Conservation (phyloP, 2,888 invertebrate genomes). For the Hydroisotoma schaefferi region DNA sequence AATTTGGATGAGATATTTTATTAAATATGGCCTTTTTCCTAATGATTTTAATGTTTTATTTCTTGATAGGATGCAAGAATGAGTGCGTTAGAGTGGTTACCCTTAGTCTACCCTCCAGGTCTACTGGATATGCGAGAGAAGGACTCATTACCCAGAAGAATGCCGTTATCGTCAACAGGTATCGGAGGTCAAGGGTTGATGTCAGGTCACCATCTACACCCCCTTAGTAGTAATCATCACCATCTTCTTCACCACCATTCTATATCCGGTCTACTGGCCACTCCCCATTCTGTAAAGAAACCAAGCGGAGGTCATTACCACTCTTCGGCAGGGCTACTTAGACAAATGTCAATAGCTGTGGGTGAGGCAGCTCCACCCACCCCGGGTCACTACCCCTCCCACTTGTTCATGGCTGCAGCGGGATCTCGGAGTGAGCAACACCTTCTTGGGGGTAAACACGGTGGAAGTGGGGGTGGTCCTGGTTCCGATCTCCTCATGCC, state of each 20-base stretch:
- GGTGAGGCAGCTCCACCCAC: constrained; percentile 33
- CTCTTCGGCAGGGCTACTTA: constrained; percentile 30
- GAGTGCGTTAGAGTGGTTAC: constrained; percentile 48
- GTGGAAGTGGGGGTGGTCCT: constrained; percentile 1
- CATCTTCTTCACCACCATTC: constrained; percentile 51
- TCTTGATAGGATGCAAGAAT: constrained; percentile 37
- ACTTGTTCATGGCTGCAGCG: constrained; percentile 41
- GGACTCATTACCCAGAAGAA: constrained; percentile 86
- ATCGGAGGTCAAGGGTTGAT: neutral
- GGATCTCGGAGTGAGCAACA: constrained; percentile 18
- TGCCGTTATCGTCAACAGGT: constrained; percentile 53
- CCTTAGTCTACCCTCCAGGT: constrained; percentile 43
- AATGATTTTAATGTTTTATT: constrained; percentile 7
- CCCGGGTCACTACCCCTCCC: constrained; percentile 32
- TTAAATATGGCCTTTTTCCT: no score
- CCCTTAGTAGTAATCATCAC: constrained; percentile 51
- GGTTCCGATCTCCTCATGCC: constrained; percentile 41
- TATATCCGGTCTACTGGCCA: constrained; percentile 14
- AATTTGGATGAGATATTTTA: constrained; percentile 1
- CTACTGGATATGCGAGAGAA: constrained; percentile 72
- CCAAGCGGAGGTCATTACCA: constrained; percentile 27
- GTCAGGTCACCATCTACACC: no score
- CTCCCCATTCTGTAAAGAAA: constrained; percentile 1
- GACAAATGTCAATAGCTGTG: constrained; percentile 41
- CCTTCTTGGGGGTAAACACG: constrained; percentile 10